Conservation (phyloP, 2,113 vertebrate species). For the Macrotis lagotis region DNA sequence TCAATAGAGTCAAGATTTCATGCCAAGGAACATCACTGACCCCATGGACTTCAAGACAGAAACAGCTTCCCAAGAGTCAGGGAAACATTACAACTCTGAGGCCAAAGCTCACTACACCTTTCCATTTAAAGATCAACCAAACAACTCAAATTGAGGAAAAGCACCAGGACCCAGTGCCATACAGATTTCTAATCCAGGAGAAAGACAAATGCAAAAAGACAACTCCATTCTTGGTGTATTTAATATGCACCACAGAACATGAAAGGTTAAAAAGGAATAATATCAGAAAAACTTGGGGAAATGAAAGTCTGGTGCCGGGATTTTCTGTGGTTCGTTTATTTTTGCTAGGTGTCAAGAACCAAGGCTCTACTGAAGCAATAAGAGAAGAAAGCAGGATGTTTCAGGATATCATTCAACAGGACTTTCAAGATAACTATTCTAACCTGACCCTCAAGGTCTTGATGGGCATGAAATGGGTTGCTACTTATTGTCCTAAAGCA, state of each 20-base stretch:
- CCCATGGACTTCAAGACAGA: background rate
- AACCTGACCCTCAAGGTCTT: slow-evolving; percentile 68
- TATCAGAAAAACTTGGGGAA: slow-evolving; percentile 28
- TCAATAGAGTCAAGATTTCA: background rate
- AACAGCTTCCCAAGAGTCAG: background rate
- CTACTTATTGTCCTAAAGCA: slow-evolving; percentile 20
- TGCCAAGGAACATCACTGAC: background rate
- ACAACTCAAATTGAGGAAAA: background rate
- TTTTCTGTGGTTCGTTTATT: background rate
- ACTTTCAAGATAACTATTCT: slow-evolving; percentile 61
- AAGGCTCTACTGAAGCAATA: rapidly evolving
- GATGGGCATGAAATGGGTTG: slow-evolving; percentile 59
- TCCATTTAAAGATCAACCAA: background rate
- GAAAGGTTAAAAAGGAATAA: background rate
- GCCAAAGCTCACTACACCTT: background rate
- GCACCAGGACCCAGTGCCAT: rapidly evolving
- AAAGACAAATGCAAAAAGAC: slow-evolving; percentile 41
- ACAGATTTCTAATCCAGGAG: slow-evolving; percentile 59
- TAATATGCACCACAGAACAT: slow-evolving; percentile 17
- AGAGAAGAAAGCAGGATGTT: slow-evolving; percentile 12
- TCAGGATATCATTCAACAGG: slow-evolving; percentile 52
- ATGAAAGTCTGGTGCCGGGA: background rate
- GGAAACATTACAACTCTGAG: rapidly evolving
- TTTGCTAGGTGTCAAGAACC: background rate
- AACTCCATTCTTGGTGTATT: slow-evolving; percentile 44